Percentiles rank a stretch among this genome's conserved stretches.
Evolutionary conservation across 2,113 vertebrate species (phyloP).

Genomic region (Pelvicachromis taeniatus): DNA sequence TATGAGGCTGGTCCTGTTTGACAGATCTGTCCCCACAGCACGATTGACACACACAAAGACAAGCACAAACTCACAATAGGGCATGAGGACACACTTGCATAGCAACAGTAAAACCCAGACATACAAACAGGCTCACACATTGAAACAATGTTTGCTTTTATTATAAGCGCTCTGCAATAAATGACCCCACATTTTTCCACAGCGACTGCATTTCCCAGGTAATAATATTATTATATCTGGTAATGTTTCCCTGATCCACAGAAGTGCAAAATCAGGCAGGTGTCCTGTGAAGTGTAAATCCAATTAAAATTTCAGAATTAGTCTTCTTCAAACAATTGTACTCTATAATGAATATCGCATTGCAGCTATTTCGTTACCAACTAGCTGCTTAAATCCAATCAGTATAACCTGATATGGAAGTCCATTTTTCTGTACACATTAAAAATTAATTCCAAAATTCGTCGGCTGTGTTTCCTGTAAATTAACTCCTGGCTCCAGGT

Average conservation of each 20-base stretch:
- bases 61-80: neutral
- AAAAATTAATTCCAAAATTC: neutral
- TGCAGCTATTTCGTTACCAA: neutral
- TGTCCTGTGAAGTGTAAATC: neutral
- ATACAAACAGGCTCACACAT: neutral
- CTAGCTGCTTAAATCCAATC: neutral
- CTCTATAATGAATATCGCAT: neutral
- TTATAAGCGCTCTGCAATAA: neutral
- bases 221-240: accelerated
- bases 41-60: neutral
- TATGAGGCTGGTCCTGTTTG: neutral
- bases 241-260: neutral
- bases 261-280: neutral
- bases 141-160: neutral
- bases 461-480: neutral
- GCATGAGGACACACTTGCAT: neutral
- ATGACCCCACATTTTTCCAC: neutral
- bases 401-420: neutral
- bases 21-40: neutral
- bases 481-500: neutral
- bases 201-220: neutral
- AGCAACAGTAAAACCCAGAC: neutral
- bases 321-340: neutral
- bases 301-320: neutral
- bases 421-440: neutral